Percentiles rank a stretch among this genome's conserved stretches.
These are phyloP conservation scores for Toxostoma redivivum DNA, from an alignment of 2,113 vertebrate genomes.

Conservation along the genomic window DNA sequence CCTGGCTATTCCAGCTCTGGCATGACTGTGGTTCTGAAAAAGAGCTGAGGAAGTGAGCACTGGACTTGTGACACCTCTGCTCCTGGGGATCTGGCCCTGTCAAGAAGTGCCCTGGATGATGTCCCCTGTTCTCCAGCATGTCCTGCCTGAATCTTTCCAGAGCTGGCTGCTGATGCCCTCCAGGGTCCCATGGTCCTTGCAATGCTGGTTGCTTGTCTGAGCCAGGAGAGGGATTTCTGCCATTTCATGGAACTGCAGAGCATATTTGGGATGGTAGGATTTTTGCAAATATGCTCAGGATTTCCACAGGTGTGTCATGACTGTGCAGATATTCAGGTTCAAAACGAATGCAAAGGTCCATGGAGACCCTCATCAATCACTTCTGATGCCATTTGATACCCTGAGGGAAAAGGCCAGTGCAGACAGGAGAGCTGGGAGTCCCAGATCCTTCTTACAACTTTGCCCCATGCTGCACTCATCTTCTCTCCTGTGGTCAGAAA, in stretches of 20 bases:
- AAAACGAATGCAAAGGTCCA: neutral
- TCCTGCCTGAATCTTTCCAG: neutral
- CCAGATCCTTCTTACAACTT: neutral
- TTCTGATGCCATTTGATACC: neutral
- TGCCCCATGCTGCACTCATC: fast-evolving
- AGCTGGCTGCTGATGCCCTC: neutral
- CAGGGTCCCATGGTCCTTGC: neutral
- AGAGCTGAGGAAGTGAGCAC: neutral
- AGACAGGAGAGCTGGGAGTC: neutral
- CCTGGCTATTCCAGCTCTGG: neutral
- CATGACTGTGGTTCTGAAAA: neutral
- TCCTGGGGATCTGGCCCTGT: neutral
- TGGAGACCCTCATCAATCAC: neutral
- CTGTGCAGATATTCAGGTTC: neutral
- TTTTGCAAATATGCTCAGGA: neutral
- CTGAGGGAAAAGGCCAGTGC: neutral
- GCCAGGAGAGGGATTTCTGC: neutral
- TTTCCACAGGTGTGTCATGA: neutral
- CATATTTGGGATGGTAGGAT: no score
- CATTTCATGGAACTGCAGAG: neutral
- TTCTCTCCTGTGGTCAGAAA: neutral
- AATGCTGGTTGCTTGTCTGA: neutral
- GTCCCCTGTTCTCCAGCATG: neutral
- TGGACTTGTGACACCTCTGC: neutral
- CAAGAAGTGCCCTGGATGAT: neutral